Evolutionary conservation across 2,113 vertebrate species (phyloP), one percentile per base, ranked within the genome.

Genomic region (Malurus melanocephalus): DNA sequence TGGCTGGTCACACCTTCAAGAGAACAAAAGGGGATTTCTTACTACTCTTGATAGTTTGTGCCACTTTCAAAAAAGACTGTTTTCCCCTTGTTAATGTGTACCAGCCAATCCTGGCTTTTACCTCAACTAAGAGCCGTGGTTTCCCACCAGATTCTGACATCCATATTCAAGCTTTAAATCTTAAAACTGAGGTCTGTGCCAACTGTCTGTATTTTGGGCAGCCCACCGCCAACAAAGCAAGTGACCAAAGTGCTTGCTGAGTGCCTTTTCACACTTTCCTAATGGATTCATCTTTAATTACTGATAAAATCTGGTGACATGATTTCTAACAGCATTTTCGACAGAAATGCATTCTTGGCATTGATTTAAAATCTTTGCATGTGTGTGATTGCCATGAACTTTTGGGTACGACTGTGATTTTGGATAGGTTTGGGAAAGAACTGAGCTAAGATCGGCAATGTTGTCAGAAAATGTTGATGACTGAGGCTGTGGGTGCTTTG

Each of bases 321-420:
- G 42, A 35, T 73, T 79, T 68, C 65, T 61, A 43, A 16, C 55
- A 69, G 40, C 28, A 19, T 73, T 82, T 82, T 42, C 1, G 1
- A 10, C 67, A 48, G 67, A 19, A 46, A 49, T 52, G 27, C 60
- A 26, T 4, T n/a, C 8, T n/a, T 49, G 19, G 49, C 26, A 33
- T 60, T 55, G 7, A 26, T 49, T 82, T 53, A 11, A 79, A 56
- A 61, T 27, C 38, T 16, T n/a, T 13, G 1, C 0, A 0, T 43
- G 59, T 28, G 26, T 40, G 40, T 30, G 21, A 87, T 33, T 2
- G 0, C 79, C 3, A 0, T 24, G 60, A 71, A 17, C 28, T 19
- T 65, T 42, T 49, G 26, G 18, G 13, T 43, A 18, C 8, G 0
- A 24, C 35, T 6, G 1, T 13, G 2, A 32, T 72, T 76, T 82